These are phyloP conservation scores for Platichthys stellatus DNA, from an alignment of 2,113 vertebrate genomes.

Conservation along the genomic window DNA sequence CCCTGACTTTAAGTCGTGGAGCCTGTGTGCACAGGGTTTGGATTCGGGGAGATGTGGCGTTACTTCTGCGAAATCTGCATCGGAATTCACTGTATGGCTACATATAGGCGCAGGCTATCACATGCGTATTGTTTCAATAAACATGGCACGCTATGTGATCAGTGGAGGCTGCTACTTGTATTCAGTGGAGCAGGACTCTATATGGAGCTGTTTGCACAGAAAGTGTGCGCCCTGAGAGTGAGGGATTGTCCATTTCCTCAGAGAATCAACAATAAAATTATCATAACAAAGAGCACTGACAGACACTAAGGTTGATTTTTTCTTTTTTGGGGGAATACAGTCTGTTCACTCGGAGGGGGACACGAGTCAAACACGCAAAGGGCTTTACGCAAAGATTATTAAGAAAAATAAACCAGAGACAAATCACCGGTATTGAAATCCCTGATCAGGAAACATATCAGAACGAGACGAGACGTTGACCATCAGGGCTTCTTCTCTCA, in stretches of 20 bases:
- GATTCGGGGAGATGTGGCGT: constrained; percentile 12
- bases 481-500: constrained; percentile 36
- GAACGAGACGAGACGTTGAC: constrained; percentile 36
- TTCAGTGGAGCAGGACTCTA: constrained; percentile 67
- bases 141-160: constrained; percentile 71
- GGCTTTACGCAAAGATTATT: constrained; percentile 54
- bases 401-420: constrained; percentile 56
- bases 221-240: constrained; percentile 69
- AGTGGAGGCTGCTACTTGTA: constrained; percentile 64
- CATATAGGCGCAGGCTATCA: constrained; percentile 39
- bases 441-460: constrained; percentile 55
- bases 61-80: constrained; percentile 35
- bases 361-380: constrained; percentile 61
- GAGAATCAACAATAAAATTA: constrained; percentile 82
- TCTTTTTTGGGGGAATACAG: constrained; percentile 40
- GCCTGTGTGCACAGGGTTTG: constrained; percentile 15
- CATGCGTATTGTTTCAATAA: constrained; percentile 71
- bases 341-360: constrained; percentile 67
- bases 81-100: constrained; percentile 48
- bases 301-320: constrained; percentile 70
- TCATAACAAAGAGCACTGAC: constrained; percentile 81
- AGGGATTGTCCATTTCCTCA: constrained; percentile 75
- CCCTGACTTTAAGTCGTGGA: constrained; percentile 18
- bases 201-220: constrained; percentile 76
- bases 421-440: constrained; percentile 74